Evolutionary conservation across 2,888 invertebrate species (phyloP).

Genomic region (Netelia fuscicornis): DNA sequence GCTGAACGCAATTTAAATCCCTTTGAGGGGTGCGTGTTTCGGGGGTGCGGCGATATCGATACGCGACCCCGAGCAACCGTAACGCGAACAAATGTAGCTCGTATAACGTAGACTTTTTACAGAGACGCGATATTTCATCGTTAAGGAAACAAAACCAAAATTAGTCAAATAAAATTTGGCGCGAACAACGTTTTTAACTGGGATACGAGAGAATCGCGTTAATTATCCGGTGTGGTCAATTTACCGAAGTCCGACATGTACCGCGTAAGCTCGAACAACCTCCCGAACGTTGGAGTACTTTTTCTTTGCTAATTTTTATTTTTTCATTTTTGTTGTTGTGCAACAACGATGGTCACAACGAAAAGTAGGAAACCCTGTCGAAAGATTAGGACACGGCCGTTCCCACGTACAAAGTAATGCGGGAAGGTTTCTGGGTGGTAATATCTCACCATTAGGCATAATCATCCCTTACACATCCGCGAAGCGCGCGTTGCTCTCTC

Average conservation of each 20-base stretch:
- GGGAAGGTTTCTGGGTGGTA: conserved; percentile 77
- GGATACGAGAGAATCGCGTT: not conserved
- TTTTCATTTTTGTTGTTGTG: conserved; percentile 8
- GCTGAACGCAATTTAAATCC: conserved; percentile 21
- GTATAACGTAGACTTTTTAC: conserved; percentile 15
- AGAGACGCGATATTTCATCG: not conserved
- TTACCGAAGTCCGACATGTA: not conserved
- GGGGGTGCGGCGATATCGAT: conserved; percentile 79
- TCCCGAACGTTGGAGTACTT: not conserved
- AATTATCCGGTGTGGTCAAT: not conserved
- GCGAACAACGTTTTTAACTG: not conserved
- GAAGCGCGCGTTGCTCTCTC: conserved; percentile 75
- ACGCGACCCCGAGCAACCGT: conserved; percentile 66
- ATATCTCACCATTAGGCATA: conserved; percentile 85
- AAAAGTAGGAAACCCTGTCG: conserved; percentile 85
- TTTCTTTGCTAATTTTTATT: not conserved
- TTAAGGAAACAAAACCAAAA: not conserved
- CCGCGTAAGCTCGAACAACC: not conserved
- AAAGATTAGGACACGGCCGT: conserved; percentile 84
- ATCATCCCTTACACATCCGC: conserved; percentile 84
- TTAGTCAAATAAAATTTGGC: not conserved
- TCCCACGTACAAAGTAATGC: conserved; percentile 84
- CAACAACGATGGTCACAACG: conserved; percentile 72
- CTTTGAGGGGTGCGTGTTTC: conserved; percentile 49
- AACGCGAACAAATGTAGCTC: conserved; percentile 77